These are phyloP conservation scores for Podocnemis expansa DNA, from an alignment of 2,113 vertebrate genomes.

Conservation along the genomic window DNA sequence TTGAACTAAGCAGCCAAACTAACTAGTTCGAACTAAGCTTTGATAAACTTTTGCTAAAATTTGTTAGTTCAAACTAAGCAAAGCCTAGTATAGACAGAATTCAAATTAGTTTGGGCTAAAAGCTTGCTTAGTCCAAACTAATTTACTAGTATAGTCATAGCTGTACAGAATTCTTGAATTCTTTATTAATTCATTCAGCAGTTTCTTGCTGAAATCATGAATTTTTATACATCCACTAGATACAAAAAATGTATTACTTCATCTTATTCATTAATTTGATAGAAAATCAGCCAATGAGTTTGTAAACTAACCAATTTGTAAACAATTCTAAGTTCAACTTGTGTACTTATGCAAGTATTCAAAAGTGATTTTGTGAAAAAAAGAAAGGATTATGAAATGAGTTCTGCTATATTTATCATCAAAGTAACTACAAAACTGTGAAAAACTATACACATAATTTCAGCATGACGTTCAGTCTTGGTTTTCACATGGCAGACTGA, in stretches of 20 bases:
- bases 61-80: too few relatives aligned
- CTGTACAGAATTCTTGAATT: too few relatives aligned
- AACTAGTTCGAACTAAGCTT: too few relatives aligned
- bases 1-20: too few relatives aligned
- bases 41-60: too few relatives aligned
- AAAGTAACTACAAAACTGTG: background rate
- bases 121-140: too few relatives aligned
- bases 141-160: too few relatives aligned
- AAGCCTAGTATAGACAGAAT: too few relatives aligned
- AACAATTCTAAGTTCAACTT: background rate
- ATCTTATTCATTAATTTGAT: background rate
- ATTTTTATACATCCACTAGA: too few relatives aligned
- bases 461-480: background rate
- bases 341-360: background rate
- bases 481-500: background rate
- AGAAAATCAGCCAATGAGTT: background rate
- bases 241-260: background rate
- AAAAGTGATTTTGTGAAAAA: background rate
- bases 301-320: background rate
- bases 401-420: background rate
- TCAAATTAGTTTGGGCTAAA: too few relatives aligned
- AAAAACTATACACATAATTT: background rate
- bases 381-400: background rate
- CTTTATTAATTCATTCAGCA: too few relatives aligned
- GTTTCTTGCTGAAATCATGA: too few relatives aligned